Conservation (phyloP, 2,888 invertebrate species). For the Epinotia nisella region DNA sequence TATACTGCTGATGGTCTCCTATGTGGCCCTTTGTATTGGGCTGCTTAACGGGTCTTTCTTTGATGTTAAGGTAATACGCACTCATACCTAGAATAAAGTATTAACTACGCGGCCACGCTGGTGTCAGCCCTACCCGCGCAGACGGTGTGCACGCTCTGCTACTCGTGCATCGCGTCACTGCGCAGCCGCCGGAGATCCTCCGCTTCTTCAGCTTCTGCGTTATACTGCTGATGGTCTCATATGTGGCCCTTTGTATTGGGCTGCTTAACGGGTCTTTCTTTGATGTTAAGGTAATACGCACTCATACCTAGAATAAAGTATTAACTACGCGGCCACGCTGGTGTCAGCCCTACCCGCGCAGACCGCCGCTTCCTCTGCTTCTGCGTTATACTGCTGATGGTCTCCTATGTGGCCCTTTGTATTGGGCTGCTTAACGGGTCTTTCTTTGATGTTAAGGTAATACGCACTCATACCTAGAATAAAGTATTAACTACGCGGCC, state of each 20-base stretch:
- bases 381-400: too few species aligned
- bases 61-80: too few species aligned
- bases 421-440: too few species aligned
- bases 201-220: conserved; percentile 89
- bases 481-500: too few species aligned
- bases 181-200: conserved; percentile 90
- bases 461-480: too few species aligned
- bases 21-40: too few species aligned
- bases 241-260: conserved; percentile 94
- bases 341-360: conserved; percentile 92
- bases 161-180: conserved; percentile 92
- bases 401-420: too few species aligned
- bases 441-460: too few species aligned
- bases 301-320: neutral
- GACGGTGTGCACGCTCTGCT: conserved; percentile 89
- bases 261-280: conserved; percentile 93
- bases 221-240: conserved; percentile 90
- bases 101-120: conserved; percentile 91
- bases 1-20: too few species aligned
- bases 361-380: too few species aligned
- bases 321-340: conserved; percentile 89
- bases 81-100: too few species aligned
- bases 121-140: conserved; percentile 93
- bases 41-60: too few species aligned
- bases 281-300: conserved; percentile 86